Conservation (phyloP, 2,888 invertebrate species). For the Agrochola lota region DNA sequence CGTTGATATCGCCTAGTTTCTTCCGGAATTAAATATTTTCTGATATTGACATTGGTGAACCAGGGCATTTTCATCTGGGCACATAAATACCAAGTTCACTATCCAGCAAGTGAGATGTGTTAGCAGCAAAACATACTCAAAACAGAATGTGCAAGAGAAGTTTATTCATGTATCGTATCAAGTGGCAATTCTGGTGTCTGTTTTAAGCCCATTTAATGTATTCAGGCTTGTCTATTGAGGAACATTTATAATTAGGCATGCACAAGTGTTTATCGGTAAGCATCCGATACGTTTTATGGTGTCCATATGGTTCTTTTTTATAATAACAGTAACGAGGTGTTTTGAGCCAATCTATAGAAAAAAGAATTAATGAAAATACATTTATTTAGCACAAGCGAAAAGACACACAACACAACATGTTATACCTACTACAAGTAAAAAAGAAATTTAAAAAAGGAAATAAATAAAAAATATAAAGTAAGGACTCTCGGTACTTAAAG, state of each 20-base stretch:
- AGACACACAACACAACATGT: too few relatives aligned
- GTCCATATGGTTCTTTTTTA: conserved; percentile 1
- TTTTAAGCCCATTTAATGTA: conserved; percentile 5
- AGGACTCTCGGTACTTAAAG: neutral
- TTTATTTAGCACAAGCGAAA: too few relatives aligned
- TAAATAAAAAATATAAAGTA: too few relatives aligned
- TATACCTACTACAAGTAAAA: too few relatives aligned
- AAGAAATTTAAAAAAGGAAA: too few relatives aligned
- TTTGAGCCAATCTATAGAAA: neutral
- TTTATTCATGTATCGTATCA: neutral
- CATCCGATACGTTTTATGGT: conserved; percentile 25
- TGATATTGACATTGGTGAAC: too few relatives aligned
- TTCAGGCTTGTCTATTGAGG: conserved; percentile 30
- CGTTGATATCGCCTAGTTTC: too few relatives aligned
- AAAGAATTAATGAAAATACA: too few relatives aligned
- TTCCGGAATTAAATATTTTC: too few relatives aligned
- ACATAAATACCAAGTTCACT: too few relatives aligned
- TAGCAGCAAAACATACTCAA: neutral
- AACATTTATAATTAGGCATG: conserved; percentile 49
- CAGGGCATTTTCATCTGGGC: too few relatives aligned
- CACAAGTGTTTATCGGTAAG: conserved; percentile 49
- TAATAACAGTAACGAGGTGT: conserved; percentile 6
- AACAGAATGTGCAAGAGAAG: neutral
- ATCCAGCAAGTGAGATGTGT: neutral
- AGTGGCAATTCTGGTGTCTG: conserved; percentile 29